These are phyloP conservation scores for Hemicordylus capensis DNA, from an alignment of 2,113 vertebrate genomes.

Conservation along the genomic window DNA sequence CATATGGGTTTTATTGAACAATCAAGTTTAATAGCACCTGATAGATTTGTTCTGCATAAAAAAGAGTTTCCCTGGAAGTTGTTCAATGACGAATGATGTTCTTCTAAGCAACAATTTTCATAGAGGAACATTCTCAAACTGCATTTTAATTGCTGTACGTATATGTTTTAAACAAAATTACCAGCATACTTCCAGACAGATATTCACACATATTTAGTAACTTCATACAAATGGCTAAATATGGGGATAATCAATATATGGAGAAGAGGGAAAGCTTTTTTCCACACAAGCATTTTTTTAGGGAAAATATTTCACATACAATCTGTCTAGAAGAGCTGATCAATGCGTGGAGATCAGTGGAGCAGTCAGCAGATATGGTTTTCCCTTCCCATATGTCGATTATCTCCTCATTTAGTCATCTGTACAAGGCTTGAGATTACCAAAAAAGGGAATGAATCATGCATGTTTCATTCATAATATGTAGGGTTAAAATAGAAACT, in stretches of 20 bases:
- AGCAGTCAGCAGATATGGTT: background rate
- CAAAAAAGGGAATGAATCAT: background rate
- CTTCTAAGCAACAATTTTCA: too few relatives aligned
- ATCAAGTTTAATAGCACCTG: too few relatives aligned
- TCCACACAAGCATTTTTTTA: too few relatives aligned
- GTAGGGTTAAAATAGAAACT: conserved; percentile 34
- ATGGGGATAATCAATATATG: background rate
- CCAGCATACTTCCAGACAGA: too few relatives aligned
- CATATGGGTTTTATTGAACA: too few relatives aligned
- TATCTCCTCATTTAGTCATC: background rate
- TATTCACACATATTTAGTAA: too few relatives aligned
- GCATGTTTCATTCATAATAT: background rate
- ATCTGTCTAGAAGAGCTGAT: background rate
- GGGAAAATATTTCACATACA: background rate
- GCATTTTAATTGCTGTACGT: too few relatives aligned
- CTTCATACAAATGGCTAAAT: background rate
- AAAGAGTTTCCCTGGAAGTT: too few relatives aligned
- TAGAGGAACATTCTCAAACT: too few relatives aligned
- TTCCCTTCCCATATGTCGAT: background rate
- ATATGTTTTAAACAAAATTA: too few relatives aligned
- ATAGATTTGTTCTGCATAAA: too few relatives aligned
- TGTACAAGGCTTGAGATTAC: background rate
- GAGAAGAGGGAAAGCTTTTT: background rate
- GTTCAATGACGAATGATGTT: too few relatives aligned
- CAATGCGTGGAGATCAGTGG: background rate